Base-by-base conservation (phyloP, 35 echinoderm and acorn worm species). In the Holothuria glaberrima region DNA sequence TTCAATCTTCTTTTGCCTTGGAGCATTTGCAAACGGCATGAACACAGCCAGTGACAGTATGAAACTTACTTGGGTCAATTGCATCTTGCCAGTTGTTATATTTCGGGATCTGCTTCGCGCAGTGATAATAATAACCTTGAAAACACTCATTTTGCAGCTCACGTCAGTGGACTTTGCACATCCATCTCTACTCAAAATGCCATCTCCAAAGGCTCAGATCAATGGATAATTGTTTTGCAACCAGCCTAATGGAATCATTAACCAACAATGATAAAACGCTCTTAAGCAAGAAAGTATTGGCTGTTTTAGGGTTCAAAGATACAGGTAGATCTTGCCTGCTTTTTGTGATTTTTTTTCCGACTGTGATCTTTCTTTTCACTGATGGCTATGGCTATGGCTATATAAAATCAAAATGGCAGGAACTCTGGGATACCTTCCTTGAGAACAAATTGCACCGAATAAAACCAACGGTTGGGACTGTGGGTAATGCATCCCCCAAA, bases 161-260 rank as follows among this genome's bases (percentile, higher is more conserved):
- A 74, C 70, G 38, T 74, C 36, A 16, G 26, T 19, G 30, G 70
- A 31, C 18, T 74, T 74, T 14, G 26, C 9, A 36, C 38, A 30
- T 22, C 30, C 70, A 33, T 38, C 70, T 28, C 70, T 74, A 14
- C 30, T 28, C 26, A 74, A 21, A 38, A 74, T 74, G 30, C 28
- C 21, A 30, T 74, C 38, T 30, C 70, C 70, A 41, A 30, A 74
- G 26, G 70, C 26, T 19, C 31, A 36, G 6, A 73, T 73, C 18
- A 26, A 34, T 73, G 69, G 29, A 73, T 73, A 34, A 73, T 73
- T 73, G n/a, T 36, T 73, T 73, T 9, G 70, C 70, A 10, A 35
- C 32, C 19, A 74, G 31, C 30, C 10, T 36, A 38, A 35, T 74
- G 30, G 20, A 36, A 35, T 74, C 70, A 74, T 36, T 74, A 14